Percentiles rank a stretch among this genome's conserved stretches.
phyloP scores from a whole-genome alignment of 1,140 invertebrate genomes.

The Phymorhynchus buccinoides region DNA sequence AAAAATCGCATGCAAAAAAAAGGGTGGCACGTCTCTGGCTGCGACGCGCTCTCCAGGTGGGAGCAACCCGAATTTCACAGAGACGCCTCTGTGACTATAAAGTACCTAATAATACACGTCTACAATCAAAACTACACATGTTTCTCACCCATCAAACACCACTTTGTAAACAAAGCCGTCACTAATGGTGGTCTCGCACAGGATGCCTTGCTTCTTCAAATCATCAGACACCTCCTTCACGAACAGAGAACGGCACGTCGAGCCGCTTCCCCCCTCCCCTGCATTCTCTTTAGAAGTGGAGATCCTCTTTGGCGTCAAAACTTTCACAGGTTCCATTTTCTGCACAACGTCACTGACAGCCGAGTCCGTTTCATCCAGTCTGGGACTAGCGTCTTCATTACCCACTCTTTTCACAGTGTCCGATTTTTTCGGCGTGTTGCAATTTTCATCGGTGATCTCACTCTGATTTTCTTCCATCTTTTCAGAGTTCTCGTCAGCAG shows the following conservation, averaged over 20 bases:
- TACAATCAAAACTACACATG: background rate
- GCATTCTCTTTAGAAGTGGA: constrained; percentile 39
- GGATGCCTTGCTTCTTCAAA: constrained; percentile 29
- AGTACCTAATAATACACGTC: too few relatives aligned
- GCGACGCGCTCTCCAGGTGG: too few relatives aligned
- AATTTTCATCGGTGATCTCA: constrained; percentile 37
- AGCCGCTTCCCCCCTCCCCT: background rate
- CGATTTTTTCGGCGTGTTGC: constrained; percentile 26
- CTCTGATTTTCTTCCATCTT: constrained; percentile 29
- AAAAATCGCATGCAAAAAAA: too few relatives aligned
- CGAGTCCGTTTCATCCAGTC: background rate
- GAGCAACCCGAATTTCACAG: too few relatives aligned
- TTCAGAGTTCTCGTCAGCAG: background rate
- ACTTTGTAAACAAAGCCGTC: constrained; percentile 72
- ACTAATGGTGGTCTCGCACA: constrained; percentile 55
- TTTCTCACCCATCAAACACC: constrained; percentile 71
- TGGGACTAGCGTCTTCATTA: background rate
- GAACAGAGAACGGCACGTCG: background rate
- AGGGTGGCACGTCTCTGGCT: too few relatives aligned
- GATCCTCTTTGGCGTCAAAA: background rate
- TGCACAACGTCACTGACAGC: background rate
- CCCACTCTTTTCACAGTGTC: background rate
- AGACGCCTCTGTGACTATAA: too few relatives aligned
- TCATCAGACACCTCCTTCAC: constrained; percentile 19
- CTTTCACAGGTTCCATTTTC: background rate